Evolutionary conservation across 2,888 invertebrate species (phyloP), one percentile per base, ranked within the genome.

Genomic region (Hypomecis punctinalis): DNA sequence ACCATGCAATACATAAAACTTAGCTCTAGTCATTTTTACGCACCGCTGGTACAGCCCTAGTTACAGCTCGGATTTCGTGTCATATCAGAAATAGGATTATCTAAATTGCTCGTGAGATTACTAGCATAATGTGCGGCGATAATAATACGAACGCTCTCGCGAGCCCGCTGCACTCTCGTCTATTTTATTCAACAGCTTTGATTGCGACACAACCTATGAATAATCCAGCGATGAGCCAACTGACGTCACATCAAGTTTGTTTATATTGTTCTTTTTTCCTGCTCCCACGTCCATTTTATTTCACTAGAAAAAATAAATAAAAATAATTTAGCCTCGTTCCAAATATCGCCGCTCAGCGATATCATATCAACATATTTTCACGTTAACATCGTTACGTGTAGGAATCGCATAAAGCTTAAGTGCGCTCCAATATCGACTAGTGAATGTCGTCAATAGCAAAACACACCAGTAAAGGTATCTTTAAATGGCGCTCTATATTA

Each of bases 231-330:
- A 47, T 47, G 56, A 47, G 46, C 55, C 55, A 55, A 55, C 43
- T 54, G 40, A 33, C 43, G 39, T 54, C 49, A 52, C 11, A 46
- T 40, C 45, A 49, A 47, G 42, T 48, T 43, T 58, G 13, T 37
- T 52, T 48, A 23, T 57, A 45, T 51, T 56, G 47, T 33, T 13
- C 33, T 49, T 43, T 56, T n/a, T n/a, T n/a, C n/a, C n/a, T 42
- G 36, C 43, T 33, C 42, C 48, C 37, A 61, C 55, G 54, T n/a
- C 54, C 37, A 55, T 55, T 45, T 55, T 33, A 49, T 49, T 61
- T 55, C 43, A 55, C 43, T 40, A 6, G n/a, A 49, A 48, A 55
- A 55, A 61, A 56, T 56, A 61, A 49, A 61, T 61, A 61, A 11
- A 42, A 48, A 48, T 33, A 35, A 49, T 61, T 55, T 49, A 49